Base-by-base conservation (phyloP, 2,888 invertebrate genomes). In the Diadromus collaris region DNA sequence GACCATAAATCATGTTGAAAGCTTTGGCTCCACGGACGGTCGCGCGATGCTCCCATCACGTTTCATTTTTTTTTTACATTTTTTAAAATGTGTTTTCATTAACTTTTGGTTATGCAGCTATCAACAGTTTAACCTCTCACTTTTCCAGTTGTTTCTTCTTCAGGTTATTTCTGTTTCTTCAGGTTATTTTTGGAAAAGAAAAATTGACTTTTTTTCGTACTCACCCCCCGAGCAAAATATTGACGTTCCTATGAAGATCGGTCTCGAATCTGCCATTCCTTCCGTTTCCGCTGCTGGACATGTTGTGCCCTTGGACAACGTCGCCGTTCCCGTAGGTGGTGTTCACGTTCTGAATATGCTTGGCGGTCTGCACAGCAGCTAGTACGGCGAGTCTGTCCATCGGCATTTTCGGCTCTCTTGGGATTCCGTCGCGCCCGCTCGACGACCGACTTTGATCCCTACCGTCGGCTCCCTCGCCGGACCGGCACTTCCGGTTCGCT, bases 181-280 rank as follows among this genome's bases (percentile, higher is more conserved):
- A 32, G 32, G 6, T 32, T 6, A 32, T 3, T 6, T 32, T 6
- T 34, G 7, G 1, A 34, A 1, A 4, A 7, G 1, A 34, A 34
- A 34, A 6, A 34, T 19, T 4, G 24, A 56, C 21, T 34, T 38
- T 38, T 38, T 38, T 51, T 38, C 41, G n/a, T n/a, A 67, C 58
- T 93, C 91, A 96, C 96, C 96, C 96, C 91, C 96, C 95, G 84
- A 96, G 94, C 85, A 96, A 93, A 83, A 96, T 93, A 91, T 96
- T 96, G 87, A 94, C 94, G 86, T 93, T 93, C 85, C 94, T 94
- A 88, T 94, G 92, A 81, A 93, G 90, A 85, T 92, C 92, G 38
- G 85, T 84, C 65, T 89, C 88, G 79, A 83, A 89, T 34, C 85
- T 84, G 76, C 88, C 87, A 63, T 80, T 71, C 70, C 84, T 83